A percentile compares a stretch with the other conserved stretches of the same genome.
These are phyloP conservation scores for Anoplolepis gracilipes DNA, from an alignment of 1,140 invertebrate genomes.

Conservation along the genomic window DNA sequence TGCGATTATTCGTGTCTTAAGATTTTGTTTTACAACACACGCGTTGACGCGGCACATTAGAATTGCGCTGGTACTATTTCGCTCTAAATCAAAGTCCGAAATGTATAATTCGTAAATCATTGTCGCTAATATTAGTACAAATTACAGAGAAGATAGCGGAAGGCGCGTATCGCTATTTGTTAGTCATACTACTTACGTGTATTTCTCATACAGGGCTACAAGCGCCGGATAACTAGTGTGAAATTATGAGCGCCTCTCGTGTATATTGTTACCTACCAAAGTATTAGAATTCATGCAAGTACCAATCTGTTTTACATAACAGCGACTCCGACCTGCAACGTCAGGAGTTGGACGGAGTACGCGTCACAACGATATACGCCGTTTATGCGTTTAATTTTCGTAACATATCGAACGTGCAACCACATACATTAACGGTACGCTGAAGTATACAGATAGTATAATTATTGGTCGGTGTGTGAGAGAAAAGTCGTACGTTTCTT, in stretches of 20 bases:
- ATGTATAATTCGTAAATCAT: conserved; percentile 4
- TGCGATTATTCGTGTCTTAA: not conserved
- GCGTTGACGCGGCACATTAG: not conserved
- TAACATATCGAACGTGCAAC: conserved; percentile 34
- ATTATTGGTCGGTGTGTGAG: conserved; percentile 33
- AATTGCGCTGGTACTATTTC: not conserved
- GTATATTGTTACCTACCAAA: not conserved
- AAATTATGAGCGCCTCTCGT: not conserved
- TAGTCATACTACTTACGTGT: not conserved
- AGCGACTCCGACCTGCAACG: conserved; percentile 20
- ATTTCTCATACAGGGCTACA: not conserved
- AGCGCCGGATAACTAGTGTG: conserved; percentile 40
- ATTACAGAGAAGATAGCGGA: not conserved
- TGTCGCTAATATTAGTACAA: conserved; percentile 13
- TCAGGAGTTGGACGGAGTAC: conserved; percentile 2
- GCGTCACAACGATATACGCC: not conserved
- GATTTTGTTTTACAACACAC: not conserved
- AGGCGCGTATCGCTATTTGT: conserved; percentile 10
- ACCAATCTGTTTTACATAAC: conserved; percentile 41
- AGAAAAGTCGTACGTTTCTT: conserved; percentile 44
- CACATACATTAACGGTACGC: conserved; percentile 19
- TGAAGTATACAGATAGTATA: conserved; percentile 34
- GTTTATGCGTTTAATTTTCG: conserved; percentile 48
- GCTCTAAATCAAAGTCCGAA: not conserved
- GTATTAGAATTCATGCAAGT: conserved; percentile 14